Evolutionary conservation across 1,140 invertebrate genomes (phyloP), one percentile per base, ranked within the genome.

Genomic region (Pseudobourletiella spinata): DNA sequence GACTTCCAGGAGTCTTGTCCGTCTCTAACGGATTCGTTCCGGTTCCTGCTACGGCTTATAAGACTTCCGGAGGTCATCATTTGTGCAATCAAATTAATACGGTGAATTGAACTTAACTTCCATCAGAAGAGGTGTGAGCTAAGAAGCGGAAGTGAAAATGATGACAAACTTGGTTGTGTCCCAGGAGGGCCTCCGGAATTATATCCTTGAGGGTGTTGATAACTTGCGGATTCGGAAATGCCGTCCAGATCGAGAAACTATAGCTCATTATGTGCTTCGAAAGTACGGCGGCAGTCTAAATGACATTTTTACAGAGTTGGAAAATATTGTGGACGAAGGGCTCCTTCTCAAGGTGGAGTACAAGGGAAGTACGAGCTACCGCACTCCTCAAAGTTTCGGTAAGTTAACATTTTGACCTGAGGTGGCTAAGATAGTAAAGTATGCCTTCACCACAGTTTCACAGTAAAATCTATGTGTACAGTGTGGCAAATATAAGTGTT

Each of bases 341-440:
- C 82, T 84, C 64, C 85, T 91, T 15, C 82, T 88, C 57, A 87
- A 87, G 79, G 88, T 91, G 3, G 86, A 89, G 70, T 91, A 90
- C 75, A 91, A 91, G 76, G 87, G 88, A 65, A 87, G 82, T 75
- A 86, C 84, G 48, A 88, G 86, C 74, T 91, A 90, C 70, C 78
- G 88, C 66, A 89, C 89, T 76, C 86, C 87, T 8, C 82, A 73
- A 11, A 79, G 76, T 69, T 78, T 73, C 70, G 71, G 70, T 63
- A 72, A 61, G 51, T 26, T 70, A 64, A 25, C 6, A 78, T 24
- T 79, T 80, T 65, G n/a, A n/a, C n/a, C n/a, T n/a, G n/a, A 79
- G 76, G 68, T 79, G 75, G 44, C 18, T 14, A 46, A 39, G n/a
- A 46, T 46, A 46, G 44, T 46, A 46, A 46, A 46, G 6, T 46